Conservation (phyloP, 2,113 vertebrate species). For the Zapus hudsonius region DNA sequence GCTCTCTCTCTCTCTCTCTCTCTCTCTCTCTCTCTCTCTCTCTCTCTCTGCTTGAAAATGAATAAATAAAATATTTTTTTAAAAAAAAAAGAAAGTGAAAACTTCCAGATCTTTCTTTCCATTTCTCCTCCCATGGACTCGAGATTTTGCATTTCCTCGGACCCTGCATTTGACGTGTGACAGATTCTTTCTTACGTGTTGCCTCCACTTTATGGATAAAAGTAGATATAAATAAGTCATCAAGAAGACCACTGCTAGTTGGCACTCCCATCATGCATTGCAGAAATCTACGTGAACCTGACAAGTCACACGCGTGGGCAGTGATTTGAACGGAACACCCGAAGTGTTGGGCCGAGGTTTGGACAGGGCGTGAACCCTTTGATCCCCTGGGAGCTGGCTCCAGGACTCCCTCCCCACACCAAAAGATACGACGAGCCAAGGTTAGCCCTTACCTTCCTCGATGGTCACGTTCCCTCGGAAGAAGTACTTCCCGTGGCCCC, state of each 20-base stretch:
- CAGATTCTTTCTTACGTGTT: no score
- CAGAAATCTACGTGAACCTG: background rate
- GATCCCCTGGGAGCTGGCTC: background rate
- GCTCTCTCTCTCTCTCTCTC: no score
- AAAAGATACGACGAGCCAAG: background rate
- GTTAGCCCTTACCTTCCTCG: constrained; percentile 92
- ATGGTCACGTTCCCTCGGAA: constrained; percentile 97
- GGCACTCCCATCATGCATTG: background rate
- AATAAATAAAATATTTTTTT: no score
- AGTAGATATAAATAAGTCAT: background rate
- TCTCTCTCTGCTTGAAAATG: no score
- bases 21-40: no score
- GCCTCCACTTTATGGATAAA: background rate
- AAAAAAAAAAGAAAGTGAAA: background rate
- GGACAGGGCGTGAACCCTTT: background rate
- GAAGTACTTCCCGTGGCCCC: constrained; percentile 97
- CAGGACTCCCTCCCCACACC: background rate
- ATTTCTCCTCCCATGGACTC: background rate
- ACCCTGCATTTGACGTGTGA: background rate
- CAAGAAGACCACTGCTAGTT: background rate
- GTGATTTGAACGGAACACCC: background rate
- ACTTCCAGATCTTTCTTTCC: background rate
- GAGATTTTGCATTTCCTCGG: background rate
- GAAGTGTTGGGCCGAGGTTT: background rate
- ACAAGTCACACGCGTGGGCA: background rate